Base-by-base conservation (phyloP, 2,888 invertebrate genomes). In the Pyrrhosoma nymphula region DNA sequence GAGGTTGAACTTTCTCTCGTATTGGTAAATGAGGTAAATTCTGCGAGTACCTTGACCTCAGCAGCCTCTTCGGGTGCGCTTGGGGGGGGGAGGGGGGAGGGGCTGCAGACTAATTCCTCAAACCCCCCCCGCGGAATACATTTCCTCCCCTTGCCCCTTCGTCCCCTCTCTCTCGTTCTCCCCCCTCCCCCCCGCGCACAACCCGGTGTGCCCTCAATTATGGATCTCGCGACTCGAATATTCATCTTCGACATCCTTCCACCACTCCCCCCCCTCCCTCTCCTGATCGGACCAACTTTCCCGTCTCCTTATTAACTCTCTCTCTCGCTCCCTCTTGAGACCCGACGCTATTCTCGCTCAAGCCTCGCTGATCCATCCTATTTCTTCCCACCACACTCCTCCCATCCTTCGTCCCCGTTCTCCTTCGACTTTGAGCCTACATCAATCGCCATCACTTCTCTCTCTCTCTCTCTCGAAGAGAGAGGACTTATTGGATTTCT, bases 221-320 rank as follows among this genome's bases (percentile, higher is more conserved):
- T 82, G 82, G 82, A 82, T 82, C 82, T 82, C 16, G 82, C 82
- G 82, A 82, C 35, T 82, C 82, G 82, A 82, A 82, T 82, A 82
- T 82, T 82, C 82, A 82, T 82, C 82, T 82, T 35, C 35, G 82
- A 82, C 82, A 82, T 82, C 82, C 82, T 82, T 35, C 82, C 35
- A 30, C 35, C 82, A 3, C 16, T 20, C 60, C 60, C 60, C 8
- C 47, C 47, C 47, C 47, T 69, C 47, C 69, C 69, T 69, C 82
- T 35, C 60, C 60, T 12, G n/a, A 69, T 69, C 69, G 69, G 69
- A 69, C 69, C n/a, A 69, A 30, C 82, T 82, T 82, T 35, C 82
- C 82, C 35, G 30, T 35, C 82, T 35, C n/a, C 82, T 35, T 35
- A 82, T 35, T 35, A 30, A 30, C 82, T 35, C 75, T 82, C 75